Conservation (phyloP, 2,888 invertebrate genomes). For the Ennomos quercinarius region DNA sequence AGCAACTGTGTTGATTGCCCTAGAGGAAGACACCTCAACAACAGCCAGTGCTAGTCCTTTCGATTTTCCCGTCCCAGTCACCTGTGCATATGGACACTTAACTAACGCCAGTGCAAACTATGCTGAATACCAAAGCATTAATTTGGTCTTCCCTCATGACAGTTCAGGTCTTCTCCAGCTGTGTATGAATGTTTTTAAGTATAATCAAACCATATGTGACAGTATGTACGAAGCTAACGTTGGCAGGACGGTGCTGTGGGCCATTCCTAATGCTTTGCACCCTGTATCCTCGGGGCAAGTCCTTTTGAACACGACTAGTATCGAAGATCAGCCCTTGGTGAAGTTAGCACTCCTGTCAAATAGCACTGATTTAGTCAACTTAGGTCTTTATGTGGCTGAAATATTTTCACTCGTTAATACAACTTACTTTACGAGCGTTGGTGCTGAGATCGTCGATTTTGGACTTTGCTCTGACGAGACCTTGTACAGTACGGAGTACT, state of each 20-base stretch:
- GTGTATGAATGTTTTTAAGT: conserved; percentile 46
- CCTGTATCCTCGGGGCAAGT: conserved; percentile 44
- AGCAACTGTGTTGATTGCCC: background rate
- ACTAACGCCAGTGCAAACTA: conserved; percentile 30
- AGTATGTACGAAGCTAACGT: conserved; percentile 34
- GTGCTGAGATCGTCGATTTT: conserved; percentile 26
- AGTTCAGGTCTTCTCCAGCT: conserved; percentile 39
- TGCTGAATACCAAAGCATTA: conserved; percentile 48
- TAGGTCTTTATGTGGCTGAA: conserved; percentile 19
- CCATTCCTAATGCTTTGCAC: conserved; percentile 30
- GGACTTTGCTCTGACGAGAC: conserved; percentile 17
- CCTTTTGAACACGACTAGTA: conserved; percentile 29
- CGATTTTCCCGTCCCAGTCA: conserved; percentile 40
- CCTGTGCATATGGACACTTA: conserved; percentile 29
- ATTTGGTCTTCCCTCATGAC: conserved; percentile 41
- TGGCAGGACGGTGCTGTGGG: conserved; percentile 25
- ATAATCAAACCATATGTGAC: conserved; percentile 46
- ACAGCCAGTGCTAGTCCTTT: conserved; percentile 7
- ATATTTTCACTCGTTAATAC: conserved; percentile 23
- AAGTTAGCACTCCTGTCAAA: conserved; percentile 18
- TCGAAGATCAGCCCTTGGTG: conserved; percentile 30
- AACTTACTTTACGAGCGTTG: conserved; percentile 25
- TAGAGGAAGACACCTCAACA: conserved; percentile 2
- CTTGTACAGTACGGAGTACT: conserved; percentile 30
- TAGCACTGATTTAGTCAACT: conserved; percentile 20